Evolutionary conservation across 2,113 vertebrate species (phyloP), one percentile per base, ranked within the genome.

Genomic region (Hemiprocne comata): DNA sequence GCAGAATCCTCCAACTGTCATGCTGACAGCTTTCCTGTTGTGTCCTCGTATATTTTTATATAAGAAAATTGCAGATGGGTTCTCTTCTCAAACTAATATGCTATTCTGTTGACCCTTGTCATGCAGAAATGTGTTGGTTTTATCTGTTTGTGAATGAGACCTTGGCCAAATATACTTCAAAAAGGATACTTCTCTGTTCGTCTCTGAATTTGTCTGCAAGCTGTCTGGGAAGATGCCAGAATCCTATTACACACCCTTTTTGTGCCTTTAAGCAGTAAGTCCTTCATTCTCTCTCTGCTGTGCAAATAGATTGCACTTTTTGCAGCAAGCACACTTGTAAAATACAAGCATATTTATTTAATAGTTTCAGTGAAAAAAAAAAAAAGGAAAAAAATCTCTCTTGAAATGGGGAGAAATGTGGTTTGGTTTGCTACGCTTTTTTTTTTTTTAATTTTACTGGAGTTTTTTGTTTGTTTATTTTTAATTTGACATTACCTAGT

Each of bases 21-120:
- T 92, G 94, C 95, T 98, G 97, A 97, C 97, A 97, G 96, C 96
- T 97, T 97, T 97, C 94, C 96, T 97, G 95, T 97, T 97, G 96
- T 97, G 96, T 97, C 96, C 95, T 97, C 85, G 13, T 97, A 84
- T 94, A 97, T 97, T 96, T 95, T 96, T 97, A 95, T 97, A 94
- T 96, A 97, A 94, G 95, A 96, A 90, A 95, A 90, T 78, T 94
- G 69, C 94, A 97, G 97, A 97, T 93, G 91, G 93, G 70, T 93
- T 95, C 42, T 97, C 89, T 97, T 92, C 89, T 95, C 95, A 96
- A 96, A 94, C 93, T 90, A 96, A 96, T 87, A 94, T n/a, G 91
- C 89, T 96, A 95, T 95, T 93, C 66, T 93, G 76, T 90, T 96
- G 93, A 95, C 78, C 93, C 94, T 98, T 95, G 97, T 93, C 97